Evolutionary conservation across 2,113 vertebrate species (phyloP).

Genomic region (Callocephalon fimbriatum): DNA sequence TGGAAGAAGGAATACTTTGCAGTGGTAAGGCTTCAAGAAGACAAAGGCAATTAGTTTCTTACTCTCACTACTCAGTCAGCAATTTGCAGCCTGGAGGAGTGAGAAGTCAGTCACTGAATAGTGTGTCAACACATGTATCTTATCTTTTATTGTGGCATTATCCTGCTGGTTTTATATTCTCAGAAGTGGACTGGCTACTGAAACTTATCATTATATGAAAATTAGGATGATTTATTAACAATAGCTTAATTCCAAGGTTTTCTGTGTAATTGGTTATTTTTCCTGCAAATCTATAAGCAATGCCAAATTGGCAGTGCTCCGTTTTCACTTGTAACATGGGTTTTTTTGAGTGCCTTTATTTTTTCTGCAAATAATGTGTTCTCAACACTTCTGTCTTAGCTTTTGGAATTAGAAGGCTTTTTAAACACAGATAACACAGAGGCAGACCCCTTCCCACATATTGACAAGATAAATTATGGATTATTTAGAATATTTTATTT

Average conservation of each 20-base stretch:
- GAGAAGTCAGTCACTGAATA: conserved; percentile 53
- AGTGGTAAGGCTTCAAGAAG: conserved; percentile 29
- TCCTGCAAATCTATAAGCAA: neutral
- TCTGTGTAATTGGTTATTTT: neutral
- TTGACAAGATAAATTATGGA: neutral
- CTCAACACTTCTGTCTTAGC: neutral
- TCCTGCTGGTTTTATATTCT: conserved; percentile 43
- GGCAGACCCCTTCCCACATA: neutral
- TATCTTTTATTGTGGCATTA: conserved; percentile 41
- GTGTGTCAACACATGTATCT: conserved; percentile 58
- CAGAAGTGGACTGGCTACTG: conserved; percentile 45
- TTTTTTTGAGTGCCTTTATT: neutral
- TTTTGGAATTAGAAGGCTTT: neutral
- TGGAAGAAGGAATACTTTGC: conserved; percentile 3
- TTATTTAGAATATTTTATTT: neutral
- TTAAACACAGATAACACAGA: neutral
- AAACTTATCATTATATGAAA: conserved; percentile 36
- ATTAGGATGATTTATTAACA: conserved; percentile 33
- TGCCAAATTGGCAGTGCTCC: neutral
- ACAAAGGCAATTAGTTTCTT: conserved; percentile 35
- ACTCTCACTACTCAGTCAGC: neutral
- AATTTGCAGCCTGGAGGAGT: conserved; percentile 39
- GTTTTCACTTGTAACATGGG: neutral
- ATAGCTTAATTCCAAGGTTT: conserved; percentile 19
- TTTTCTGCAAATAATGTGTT: neutral